Base-by-base conservation (phyloP, 2,113 vertebrate genomes). In the Etheostoma cragini region DNA sequence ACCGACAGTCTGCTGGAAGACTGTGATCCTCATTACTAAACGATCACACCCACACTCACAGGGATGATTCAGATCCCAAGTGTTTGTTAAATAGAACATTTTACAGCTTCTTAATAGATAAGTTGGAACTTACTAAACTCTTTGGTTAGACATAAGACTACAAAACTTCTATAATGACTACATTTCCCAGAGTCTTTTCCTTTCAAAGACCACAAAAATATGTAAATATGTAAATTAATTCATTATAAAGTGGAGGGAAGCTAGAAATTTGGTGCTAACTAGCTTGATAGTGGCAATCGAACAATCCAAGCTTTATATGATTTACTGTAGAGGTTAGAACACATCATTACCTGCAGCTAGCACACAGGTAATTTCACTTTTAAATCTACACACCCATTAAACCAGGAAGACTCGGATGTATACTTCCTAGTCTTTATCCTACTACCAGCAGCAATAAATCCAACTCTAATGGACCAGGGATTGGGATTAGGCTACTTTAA, bases 1-100 rank as follows among this genome's bases (percentile, higher is more conserved):
- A 99, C 98, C 0, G 98, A 99, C 95, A 97, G 97, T 91, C 74
- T 99, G 92, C 33, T 96, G 74, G 97, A 98, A 76, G 96, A 99
- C 93, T 97, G 97, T 56, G 91, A 94, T 0, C 92, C 96, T 16
- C 95, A 96, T 8, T 96, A 96, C 91, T 97, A 87, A 94, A 33
- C 17, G 7, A 52, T 38, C 22, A 19, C 75, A 33, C 64, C 17
- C 11, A 54, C 5, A 62, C 24, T 5, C 0, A 47, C 16, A 38
- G 26, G 35, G 16, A 42, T 13, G 10, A 60, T 42, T 58, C 22
- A 58, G 46, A 65, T 14, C n/a, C 13, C 30, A 21, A 45, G 49
- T 35, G 66, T 68, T 45, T 33, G 15, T 49, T 22, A 17, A 70
- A 46, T 12, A 38, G 6, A 2, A 49, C 14, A 21, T 62, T 71